phyloP scores from a whole-genome alignment of 2,888 invertebrate genomes.

The Peribatodes rhomboidaria region DNA sequence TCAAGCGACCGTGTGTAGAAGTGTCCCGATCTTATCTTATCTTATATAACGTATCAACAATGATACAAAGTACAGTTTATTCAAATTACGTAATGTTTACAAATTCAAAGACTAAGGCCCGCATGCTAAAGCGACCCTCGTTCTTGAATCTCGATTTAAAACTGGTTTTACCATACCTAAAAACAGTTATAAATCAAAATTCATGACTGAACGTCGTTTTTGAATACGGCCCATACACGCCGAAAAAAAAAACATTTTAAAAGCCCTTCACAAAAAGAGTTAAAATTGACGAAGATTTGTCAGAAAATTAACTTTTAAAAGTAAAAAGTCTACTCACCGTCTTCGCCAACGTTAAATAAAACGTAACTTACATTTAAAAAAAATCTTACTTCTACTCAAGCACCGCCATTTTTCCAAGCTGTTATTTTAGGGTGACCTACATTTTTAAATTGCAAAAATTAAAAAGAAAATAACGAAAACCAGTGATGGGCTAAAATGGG shows the following conservation, averaged over 20 bases:
- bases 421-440: conserved; percentile 22
- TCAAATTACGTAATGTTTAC: too few relatives aligned
- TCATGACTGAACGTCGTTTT: too few relatives aligned
- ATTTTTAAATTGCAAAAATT: conserved; percentile 11
- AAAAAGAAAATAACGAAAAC: conserved; percentile 6
- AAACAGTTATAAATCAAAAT: too few relatives aligned
- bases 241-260: not conserved
- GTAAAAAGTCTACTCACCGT: conserved; percentile 13
- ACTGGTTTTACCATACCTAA: too few relatives aligned
- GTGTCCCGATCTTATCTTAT: too few relatives aligned
- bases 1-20: too few relatives aligned
- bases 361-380: conserved; percentile 19
- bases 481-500: not conserved
- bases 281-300: not conserved
- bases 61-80: too few relatives aligned
- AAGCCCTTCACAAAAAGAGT: not conserved
- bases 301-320: not conserved
- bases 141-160: too few relatives aligned
- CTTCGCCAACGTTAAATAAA: conserved; percentile 5
- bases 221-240: too few relatives aligned
- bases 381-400: conserved; percentile 7
- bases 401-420: conserved; percentile 23
- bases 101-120: too few relatives aligned
- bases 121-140: too few relatives aligned
- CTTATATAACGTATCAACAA: too few relatives aligned